Conservation (phyloP, 2,113 vertebrate genomes). For the Oriolus oriolus region DNA sequence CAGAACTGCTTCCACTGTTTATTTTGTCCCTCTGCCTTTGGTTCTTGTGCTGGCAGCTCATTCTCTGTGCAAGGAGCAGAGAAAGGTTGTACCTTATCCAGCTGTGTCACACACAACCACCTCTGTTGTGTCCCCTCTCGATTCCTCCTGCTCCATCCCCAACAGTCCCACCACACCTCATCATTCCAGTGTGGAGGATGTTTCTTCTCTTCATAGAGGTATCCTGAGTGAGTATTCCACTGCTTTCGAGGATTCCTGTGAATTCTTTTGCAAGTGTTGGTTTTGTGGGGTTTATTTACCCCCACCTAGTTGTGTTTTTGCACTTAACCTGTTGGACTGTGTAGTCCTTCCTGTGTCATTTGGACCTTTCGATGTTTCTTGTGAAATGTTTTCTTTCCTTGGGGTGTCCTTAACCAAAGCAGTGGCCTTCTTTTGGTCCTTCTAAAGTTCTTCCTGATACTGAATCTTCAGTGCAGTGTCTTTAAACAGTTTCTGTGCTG, state of each 20-base stretch:
- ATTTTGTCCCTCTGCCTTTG: background rate
- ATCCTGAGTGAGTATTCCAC: background rate
- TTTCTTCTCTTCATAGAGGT: background rate
- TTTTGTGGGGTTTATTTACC: background rate
- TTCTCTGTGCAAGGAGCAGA: background rate
- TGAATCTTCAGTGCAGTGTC: background rate
- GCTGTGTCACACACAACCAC: background rate
- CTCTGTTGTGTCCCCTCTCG: background rate
- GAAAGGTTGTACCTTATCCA: background rate
- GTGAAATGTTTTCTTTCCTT: background rate
- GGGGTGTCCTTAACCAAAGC: background rate
- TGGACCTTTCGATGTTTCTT: background rate
- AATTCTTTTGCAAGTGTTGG: background rate
- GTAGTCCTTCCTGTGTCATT: background rate
- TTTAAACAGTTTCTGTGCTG: background rate
- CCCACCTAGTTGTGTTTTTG: background rate
- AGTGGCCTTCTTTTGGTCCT: background rate
- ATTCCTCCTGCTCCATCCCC: background rate
- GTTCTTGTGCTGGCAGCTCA: background rate
- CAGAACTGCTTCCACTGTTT: background rate
- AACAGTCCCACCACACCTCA: accelerated
- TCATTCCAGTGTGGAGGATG: background rate
- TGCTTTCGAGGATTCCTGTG: background rate
- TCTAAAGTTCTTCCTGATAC: background rate
- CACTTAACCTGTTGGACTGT: background rate